phyloP scores from a whole-genome alignment of 2,113 vertebrate genomes.

The Tupaia tana region DNA sequence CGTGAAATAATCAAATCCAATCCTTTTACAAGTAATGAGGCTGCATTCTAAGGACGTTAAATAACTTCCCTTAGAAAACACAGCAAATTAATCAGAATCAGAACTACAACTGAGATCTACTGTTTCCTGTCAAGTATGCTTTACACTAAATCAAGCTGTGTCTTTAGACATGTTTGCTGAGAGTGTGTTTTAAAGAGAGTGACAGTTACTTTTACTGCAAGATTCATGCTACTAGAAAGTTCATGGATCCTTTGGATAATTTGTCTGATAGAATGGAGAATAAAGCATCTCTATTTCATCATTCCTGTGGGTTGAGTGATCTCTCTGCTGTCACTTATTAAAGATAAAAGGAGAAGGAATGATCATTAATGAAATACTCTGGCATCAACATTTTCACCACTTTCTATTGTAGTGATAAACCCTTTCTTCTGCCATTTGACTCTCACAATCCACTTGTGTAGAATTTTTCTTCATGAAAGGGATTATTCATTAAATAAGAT shows the following conservation, averaged over 20 bases:
- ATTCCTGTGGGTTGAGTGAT: neutral
- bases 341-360: neutral
- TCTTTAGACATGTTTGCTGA: neutral
- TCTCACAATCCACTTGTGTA: neutral
- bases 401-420: neutral
- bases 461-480: neutral
- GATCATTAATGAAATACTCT: neutral
- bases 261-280: neutral
- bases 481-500: neutral
- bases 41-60: constrained; percentile 16
- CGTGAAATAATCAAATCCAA: constrained; percentile 52
- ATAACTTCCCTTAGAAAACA: neutral
- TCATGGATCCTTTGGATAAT: neutral
- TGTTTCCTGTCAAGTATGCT: neutral
- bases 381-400: neutral
- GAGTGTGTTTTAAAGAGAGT: neutral
- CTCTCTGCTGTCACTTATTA: neutral
- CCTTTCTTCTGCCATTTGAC: neutral
- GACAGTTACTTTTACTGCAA: neutral
- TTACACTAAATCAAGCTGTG: neutral
- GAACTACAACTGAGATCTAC: neutral
- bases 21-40: constrained; percentile 10
- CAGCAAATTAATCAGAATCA: neutral
- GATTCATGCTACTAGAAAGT: neutral
- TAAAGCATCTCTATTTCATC: neutral